Evolutionary conservation across 2,888 invertebrate genomes (phyloP).

Genomic region (Lithophane leautieri): DNA sequence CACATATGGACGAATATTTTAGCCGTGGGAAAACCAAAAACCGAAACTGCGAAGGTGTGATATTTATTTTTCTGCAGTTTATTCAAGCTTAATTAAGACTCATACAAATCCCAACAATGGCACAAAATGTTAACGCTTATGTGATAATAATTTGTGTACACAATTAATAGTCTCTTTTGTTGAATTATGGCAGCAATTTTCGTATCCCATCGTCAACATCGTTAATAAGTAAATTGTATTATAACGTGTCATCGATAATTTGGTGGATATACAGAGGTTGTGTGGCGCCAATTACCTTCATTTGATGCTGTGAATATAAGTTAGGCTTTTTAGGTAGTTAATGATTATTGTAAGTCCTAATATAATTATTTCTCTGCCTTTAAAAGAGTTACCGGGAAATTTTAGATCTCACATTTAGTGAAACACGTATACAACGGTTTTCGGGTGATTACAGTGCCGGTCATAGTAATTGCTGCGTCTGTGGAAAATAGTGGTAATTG

Average conservation of each 20-base stretch:
- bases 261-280: background rate
- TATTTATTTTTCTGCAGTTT: background rate
- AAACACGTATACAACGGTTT: background rate
- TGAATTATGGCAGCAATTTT: constrained; percentile 34
- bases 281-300: background rate
- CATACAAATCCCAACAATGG: constrained; percentile 6
- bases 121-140: constrained; percentile 36
- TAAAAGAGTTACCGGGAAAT: background rate
- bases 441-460: background rate
- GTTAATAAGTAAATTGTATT: constrained; percentile 31
- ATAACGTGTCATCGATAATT: constrained; percentile 33
- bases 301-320: background rate
- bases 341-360: background rate
- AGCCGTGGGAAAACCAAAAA: too few relatives aligned
- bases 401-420: background rate
- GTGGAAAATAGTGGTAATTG: background rate
- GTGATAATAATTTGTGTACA: constrained; percentile 36
- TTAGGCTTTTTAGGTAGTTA: background rate
- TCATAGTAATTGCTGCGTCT: background rate
- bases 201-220: constrained; percentile 34
- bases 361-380: background rate
- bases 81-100: constrained; percentile 13
- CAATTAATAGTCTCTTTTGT: constrained; percentile 32
- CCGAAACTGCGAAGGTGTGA: background rate
- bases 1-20: too few relatives aligned